Base-by-base conservation (phyloP, 2,888 invertebrate species). In the Agrotis clavis region DNA sequence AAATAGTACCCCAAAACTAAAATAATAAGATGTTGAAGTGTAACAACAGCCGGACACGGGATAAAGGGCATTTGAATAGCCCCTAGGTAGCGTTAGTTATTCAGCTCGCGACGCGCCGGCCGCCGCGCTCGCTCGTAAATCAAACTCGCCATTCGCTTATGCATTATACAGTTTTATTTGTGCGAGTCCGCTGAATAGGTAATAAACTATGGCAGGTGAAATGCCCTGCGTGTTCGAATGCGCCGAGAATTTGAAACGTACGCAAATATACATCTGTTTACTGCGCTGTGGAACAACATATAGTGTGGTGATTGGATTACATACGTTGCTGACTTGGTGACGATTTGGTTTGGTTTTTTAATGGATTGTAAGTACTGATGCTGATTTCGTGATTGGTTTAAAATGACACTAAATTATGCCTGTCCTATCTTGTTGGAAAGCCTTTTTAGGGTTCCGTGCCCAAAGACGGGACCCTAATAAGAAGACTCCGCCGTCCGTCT, bases 81-180 rank as follows among this genome's bases (percentile, higher is more conserved):
- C 93, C 91, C 87, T 89, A 86, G 90, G 86, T 91, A 90, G 91
- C 92, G 94, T 95, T 95, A 95, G 95, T 95, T 95, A 96, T 96
- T 96, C 96, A 94, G 87, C 91, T 87, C 95, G 94, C 91, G 94
- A 92, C 93, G 90, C 83, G 83, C 83, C 85, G 88, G 85, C 90
- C 88, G 88, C 84, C 90, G 88, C 90, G 90, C 90, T 85, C 91
- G 89, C 92, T 93, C 95, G 94, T 96, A 96, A 96, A 96, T 96
- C 96, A 96, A 95, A 96, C 95, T 94, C 94, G 92, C 95, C 94
- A 94, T 95, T 95, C 95, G 96, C 95, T 95, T 96, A 96, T 96
- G 94, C 95, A 96, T 96, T 96, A 96, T 96, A 96, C 95, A 96
- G 96, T 96, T 96, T 96, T 96, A 96, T 96, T 96, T 96, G 96